phyloP scores from a whole-genome alignment of 2,113 vertebrate species.

The Hipposideros armiger region DNA sequence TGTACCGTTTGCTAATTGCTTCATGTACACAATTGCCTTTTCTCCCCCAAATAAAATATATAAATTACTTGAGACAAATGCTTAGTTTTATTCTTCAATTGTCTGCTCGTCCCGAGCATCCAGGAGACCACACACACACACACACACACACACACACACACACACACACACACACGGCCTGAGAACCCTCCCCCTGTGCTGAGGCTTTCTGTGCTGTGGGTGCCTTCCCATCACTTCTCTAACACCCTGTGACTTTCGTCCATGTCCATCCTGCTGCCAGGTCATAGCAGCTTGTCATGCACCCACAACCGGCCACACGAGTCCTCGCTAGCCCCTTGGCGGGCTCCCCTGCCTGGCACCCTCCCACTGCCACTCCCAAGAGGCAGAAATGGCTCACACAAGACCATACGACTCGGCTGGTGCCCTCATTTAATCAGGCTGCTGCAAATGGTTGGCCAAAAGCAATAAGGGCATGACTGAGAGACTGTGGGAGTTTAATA shows the following conservation, averaged over 20 bases:
- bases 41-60: slow-evolving; percentile 49
- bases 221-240: neutral
- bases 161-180: neutral
- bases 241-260: neutral
- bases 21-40: slow-evolving; percentile 30
- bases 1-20: slow-evolving; percentile 55
- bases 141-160: too few species aligned
- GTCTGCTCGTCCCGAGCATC: neutral
- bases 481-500: slow-evolving; percentile 85
- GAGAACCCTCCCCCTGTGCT: neutral
- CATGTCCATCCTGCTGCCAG: neutral
- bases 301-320: neutral
- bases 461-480: slow-evolving; percentile 87
- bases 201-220: neutral
- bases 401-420: slow-evolving; percentile 66
- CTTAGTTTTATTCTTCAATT: neutral
- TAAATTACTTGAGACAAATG: slow-evolving; percentile 2
- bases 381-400: slow-evolving; percentile 65
- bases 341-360: neutral
- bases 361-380: slow-evolving; percentile 30
- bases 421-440: slow-evolving; percentile 84
- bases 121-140: neutral
- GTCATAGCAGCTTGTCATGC: neutral
- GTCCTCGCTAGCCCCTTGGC: neutral
- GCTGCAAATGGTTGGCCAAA: slow-evolving; percentile 83